Evolutionary conservation across 2,113 vertebrate species (phyloP), one percentile per base, ranked within the genome.

Genomic region (Penelope pileata): DNA sequence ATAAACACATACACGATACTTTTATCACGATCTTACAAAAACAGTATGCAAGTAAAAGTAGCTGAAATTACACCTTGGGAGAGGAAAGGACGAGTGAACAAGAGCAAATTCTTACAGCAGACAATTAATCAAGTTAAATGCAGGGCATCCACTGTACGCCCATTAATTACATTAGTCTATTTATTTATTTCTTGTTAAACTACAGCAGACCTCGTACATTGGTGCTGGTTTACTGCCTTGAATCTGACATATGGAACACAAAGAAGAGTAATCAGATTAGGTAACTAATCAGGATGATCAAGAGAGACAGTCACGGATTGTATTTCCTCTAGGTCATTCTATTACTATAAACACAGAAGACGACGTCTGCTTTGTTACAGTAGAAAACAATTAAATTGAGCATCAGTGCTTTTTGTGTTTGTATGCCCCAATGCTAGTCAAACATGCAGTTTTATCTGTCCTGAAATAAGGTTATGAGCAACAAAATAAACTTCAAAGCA

Each of bases 231-330:
- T 95, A 94, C 93, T 97, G 94, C 90, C 96, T 93, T 64, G 85
- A 91, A 93, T 93, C 76, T 95, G 95, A 96, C 98, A 97, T 97
- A 97, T 90, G 97, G 98, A 97, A 93, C 68, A 92, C 85, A 96
- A 96, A 97, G 94, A 93, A 86, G 69, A 96, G 24, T 97, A 98
- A 98, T 98, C 97, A 96, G 98, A 98, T 98, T 98, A 98, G 95
- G 82, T 96, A 83, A 95, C 96, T 97, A 97, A 98, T 97, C 96
- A 81, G 97, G 97, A 96, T 94, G 92, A 97, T 90, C 86, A 70
- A 56, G 75, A 73, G 34, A 95, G 86, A 94, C 80, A 51, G 68
- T 45, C 64, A 77, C 79, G 92, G 88, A 93, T 26, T 90, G 74
- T 86, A 40, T 76, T 85, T 91, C 77, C 96, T 90, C 87, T 70